These are phyloP conservation scores for Eupithecia insigniata DNA, from an alignment of 2,888 invertebrate species.

Conservation along the genomic window DNA sequence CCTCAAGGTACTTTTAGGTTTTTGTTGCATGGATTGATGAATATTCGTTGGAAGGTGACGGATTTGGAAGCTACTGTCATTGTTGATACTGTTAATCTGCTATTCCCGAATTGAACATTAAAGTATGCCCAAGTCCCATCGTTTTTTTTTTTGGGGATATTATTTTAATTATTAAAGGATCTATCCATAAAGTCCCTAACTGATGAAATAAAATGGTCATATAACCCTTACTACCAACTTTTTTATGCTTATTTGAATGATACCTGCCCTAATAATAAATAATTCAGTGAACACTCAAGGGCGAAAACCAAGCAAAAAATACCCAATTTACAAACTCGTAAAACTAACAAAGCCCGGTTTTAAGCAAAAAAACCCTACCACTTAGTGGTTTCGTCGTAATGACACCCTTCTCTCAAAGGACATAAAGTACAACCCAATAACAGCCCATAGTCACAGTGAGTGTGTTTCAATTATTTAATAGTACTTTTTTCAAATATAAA, in stretches of 20 bases:
- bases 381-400: conserved; percentile 15
- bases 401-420: conserved; percentile 36
- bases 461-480: neutral
- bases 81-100: neutral
- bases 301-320: neutral
- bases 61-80: conserved; percentile 13
- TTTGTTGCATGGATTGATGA: conserved; percentile 34
- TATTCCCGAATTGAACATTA: neutral
- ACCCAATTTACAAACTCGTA: neutral
- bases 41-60: conserved; percentile 32
- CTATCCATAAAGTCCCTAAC: no score
- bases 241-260: neutral
- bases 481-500: neutral
- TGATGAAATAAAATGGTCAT: no score
- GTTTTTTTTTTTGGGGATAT: no score
- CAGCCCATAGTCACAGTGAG: conserved; percentile 1
- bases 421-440: conserved; percentile 31
- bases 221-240: no score
- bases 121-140: no score
- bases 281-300: neutral
- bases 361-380: conserved; percentile 14
- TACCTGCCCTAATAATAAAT: neutral
- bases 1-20: conserved; percentile 53
- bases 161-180: no score
- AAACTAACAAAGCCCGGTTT: neutral